Evolutionary conservation across 2,888 invertebrate genomes (phyloP).

Genomic region (Microlaimidae sp.): DNA sequence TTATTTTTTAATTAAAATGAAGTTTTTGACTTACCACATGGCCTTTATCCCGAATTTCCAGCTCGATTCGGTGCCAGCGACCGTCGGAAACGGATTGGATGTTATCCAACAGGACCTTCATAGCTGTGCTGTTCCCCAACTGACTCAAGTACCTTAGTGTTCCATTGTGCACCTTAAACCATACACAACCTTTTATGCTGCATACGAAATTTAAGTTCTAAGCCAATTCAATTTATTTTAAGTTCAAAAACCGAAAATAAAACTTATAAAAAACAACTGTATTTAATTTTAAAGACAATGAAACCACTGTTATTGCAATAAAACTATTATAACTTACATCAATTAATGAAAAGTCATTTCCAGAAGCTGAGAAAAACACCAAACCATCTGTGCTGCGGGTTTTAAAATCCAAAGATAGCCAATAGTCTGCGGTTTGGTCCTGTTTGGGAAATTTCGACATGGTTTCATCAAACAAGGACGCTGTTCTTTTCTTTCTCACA

Average conservation of each 20-base stretch:
- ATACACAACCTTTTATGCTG: no score
- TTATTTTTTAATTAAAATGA: neutral
- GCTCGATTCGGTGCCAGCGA: constrained; percentile 67
- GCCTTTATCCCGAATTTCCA: constrained; percentile 38
- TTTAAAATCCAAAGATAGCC: constrained; percentile 50
- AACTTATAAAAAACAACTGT: no score
- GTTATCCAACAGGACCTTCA: constrained; percentile 58
- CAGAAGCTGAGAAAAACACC: constrained; percentile 66
- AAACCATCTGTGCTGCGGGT: constrained; percentile 60
- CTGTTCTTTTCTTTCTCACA: neutral
- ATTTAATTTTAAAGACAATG: no score
- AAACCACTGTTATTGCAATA: no score
- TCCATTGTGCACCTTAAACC: constrained; percentile 49
- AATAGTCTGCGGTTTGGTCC: neutral
- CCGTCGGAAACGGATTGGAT: constrained; percentile 52
- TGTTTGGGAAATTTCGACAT: no score
- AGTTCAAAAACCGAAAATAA: no score
- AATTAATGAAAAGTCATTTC: constrained; percentile 65
- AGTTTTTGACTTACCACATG: neutral
- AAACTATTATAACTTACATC: constrained; percentile 47
- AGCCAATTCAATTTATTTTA: no score
- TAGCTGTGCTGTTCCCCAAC: constrained; percentile 49
- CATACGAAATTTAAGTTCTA: no score
- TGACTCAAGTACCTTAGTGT: constrained; percentile 53
- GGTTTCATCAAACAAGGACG: neutral